A percentile compares a stretch with the other conserved stretches of the same genome.
Conservation (phyloP, 2,888 invertebrate genomes). For the Phorcus lineatus region DNA sequence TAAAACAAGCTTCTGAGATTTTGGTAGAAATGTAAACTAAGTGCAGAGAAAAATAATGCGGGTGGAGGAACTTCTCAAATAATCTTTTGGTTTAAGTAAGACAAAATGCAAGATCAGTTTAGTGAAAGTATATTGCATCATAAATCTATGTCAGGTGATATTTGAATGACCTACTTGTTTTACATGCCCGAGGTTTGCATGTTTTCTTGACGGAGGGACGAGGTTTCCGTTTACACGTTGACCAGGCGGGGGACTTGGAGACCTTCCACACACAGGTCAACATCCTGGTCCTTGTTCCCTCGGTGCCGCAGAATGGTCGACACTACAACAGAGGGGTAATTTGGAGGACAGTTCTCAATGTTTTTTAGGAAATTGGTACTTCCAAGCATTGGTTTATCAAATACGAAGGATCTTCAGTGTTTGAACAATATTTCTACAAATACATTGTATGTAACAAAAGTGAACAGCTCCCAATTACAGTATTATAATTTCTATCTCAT, state of each 20-base stretch:
- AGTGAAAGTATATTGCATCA: too few relatives aligned
- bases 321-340: constrained; percentile 49
- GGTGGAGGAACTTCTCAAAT: too few relatives aligned
- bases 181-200: constrained; percentile 55
- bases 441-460: too few relatives aligned
- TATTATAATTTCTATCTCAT: not conserved
- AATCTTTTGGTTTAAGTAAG: too few relatives aligned
- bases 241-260: constrained; percentile 47
- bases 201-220: constrained; percentile 52
- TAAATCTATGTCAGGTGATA: too few relatives aligned
- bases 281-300: constrained; percentile 51
- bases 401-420: too few relatives aligned
- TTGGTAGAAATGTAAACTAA: not conserved
- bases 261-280: constrained; percentile 60
- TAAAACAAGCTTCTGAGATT: too few relatives aligned
- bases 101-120: too few relatives aligned
- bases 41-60: not conserved
- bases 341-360: not conserved
- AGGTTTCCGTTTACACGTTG: constrained; percentile 51
- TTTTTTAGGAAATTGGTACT: not conserved
- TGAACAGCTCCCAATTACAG: too few relatives aligned
- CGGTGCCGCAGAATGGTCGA: constrained; percentile 50
- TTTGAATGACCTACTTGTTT: constrained; percentile 37
- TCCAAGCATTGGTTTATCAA: too few relatives aligned
- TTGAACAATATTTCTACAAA: too few relatives aligned